Percentiles rank a stretch among this genome's conserved stretches.
phyloP scores from a whole-genome alignment of 1,140 invertebrate species.

The Leptinotarsa undecemlineata region DNA sequence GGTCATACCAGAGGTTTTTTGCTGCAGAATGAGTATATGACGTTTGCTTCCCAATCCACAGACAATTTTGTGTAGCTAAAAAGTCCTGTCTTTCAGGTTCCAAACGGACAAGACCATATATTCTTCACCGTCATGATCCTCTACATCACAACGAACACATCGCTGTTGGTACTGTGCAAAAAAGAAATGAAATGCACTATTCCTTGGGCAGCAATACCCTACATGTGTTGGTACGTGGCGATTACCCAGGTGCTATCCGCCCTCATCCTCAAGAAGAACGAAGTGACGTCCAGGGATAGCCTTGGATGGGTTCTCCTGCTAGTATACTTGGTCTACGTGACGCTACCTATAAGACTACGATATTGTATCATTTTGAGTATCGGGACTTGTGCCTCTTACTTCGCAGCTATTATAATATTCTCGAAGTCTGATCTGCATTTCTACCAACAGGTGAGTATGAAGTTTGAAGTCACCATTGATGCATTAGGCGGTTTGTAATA shows the following conservation, averaged over 20 bases:
- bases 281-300: conserved; percentile 60
- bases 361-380: conserved; percentile 66
- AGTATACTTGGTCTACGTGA: conserved; percentile 83
- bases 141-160: conserved; percentile 61
- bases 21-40: not conserved
- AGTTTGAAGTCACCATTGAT: not conserved
- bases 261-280: conserved; percentile 61
- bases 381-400: conserved; percentile 63
- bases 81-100: conserved; percentile 49
- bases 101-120: conserved; percentile 60
- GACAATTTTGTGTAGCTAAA: not conserved
- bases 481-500: not conserved
- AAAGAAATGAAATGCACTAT: conserved; percentile 54
- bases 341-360: conserved; percentile 72
- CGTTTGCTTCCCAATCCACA: not conserved
- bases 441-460: conserved; percentile 61
- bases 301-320: conserved; percentile 81
- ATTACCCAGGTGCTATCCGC: conserved; percentile 65
- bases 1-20: not conserved
- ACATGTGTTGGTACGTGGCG: conserved; percentile 66
- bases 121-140: conserved; percentile 58
- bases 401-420: conserved; percentile 61
- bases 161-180: conserved; percentile 59
- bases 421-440: conserved; percentile 56
- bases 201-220: conserved; percentile 62